Percentiles rank a stretch among this genome's conserved stretches.
These are phyloP conservation scores for Panagrolaimus sp. DNA, from an alignment of 1,140 invertebrate genomes.

Conservation along the genomic window DNA sequence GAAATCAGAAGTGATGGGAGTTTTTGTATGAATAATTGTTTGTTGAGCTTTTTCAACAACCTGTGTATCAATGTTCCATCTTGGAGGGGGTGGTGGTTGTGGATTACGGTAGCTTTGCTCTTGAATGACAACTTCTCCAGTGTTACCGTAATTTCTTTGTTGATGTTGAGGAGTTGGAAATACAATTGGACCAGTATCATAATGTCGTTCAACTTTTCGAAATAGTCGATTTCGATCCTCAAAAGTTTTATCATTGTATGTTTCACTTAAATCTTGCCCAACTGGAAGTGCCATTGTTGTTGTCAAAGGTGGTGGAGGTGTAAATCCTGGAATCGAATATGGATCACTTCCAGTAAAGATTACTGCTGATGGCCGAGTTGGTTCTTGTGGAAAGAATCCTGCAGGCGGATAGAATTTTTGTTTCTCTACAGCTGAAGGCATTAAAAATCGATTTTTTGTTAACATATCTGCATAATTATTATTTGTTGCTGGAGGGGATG, in stretches of 20 bases:
- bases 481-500: not conserved
- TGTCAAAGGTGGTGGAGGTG: not conserved
- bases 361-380: not conserved
- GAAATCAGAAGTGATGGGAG: too few relatives aligned
- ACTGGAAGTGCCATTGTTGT: not conserved
- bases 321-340: not conserved
- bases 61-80: too few relatives aligned
- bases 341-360: not conserved
- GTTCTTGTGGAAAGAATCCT: constrained; percentile 4
- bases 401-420: not conserved
- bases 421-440: not conserved
- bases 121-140: too few relatives aligned
- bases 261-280: not conserved
- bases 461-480: constrained; percentile 9
- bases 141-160: too few relatives aligned
- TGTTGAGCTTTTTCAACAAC: too few relatives aligned
- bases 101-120: too few relatives aligned
- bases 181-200: not conserved
- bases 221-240: constrained; percentile 2
- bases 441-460: constrained; percentile 10
- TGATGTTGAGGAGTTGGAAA: too few relatives aligned
- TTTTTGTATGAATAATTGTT: too few relatives aligned
- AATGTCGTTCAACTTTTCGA: not conserved
- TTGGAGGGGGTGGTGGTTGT: too few relatives aligned
- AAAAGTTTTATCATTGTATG: not conserved